phyloP scores from a whole-genome alignment of 2,113 vertebrate species.

The Acanthisitta chloris region DNA sequence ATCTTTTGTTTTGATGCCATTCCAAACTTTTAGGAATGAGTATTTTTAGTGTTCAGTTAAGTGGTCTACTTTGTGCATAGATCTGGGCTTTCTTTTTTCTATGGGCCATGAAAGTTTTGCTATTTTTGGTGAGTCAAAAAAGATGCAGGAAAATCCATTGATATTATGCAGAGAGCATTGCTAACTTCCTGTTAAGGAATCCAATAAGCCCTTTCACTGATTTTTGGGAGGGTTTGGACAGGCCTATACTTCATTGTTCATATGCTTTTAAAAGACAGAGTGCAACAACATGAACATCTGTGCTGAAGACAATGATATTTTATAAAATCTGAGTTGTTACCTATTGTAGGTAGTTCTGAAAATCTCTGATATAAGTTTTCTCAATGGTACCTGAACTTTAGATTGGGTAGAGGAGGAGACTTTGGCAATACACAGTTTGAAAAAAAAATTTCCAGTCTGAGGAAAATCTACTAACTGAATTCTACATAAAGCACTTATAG shows the following conservation, averaged over 20 bases:
- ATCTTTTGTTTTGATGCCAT: not conserved
- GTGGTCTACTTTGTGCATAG: not conserved
- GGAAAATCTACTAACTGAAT: not conserved
- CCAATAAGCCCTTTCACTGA: not conserved
- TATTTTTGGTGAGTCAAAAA: not conserved
- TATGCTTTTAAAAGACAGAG: not conserved
- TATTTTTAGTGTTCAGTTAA: not conserved
- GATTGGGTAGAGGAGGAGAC: not conserved
- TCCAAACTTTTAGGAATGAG: not conserved
- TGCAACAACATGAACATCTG: not conserved
- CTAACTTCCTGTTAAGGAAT: not conserved
- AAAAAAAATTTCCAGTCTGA: not conserved
- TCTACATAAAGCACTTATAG: not conserved
- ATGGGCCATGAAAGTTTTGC: not conserved
- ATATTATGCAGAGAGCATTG: not conserved
- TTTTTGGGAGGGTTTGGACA: not conserved
- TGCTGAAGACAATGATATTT: not conserved
- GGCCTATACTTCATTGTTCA: not conserved
- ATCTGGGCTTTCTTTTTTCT: not conserved
- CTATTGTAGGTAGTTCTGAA: not conserved
- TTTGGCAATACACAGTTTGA: not conserved
- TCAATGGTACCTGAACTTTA: not conserved
- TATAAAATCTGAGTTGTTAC: not conserved
- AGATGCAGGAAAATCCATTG: not conserved
- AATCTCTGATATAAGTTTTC: not conserved